Evolutionary conservation across 2,888 invertebrate genomes (phyloP).

Genomic region (Drosophila peninsularis): DNA sequence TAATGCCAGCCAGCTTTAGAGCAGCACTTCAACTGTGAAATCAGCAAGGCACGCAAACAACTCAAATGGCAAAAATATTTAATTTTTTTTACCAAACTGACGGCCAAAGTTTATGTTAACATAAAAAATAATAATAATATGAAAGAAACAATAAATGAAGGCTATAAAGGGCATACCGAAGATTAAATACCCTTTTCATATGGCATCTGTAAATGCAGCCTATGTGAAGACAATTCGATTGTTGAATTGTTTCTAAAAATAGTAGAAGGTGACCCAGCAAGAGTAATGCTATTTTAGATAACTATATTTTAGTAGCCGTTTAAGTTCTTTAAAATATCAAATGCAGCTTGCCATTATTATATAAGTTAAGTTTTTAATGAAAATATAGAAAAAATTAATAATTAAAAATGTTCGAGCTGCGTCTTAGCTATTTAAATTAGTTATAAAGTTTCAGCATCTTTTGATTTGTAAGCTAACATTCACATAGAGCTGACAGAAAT

Average conservation of each 20-base stretch:
- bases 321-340: too few species aligned
- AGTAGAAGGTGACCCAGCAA: background rate
- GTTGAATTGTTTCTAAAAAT: too few species aligned
- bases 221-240: too few species aligned
- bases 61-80: constrained; percentile 56
- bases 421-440: too few species aligned
- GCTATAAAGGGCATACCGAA: background rate
- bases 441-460: too few species aligned
- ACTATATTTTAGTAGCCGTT: too few species aligned
- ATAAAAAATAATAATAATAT: constrained; percentile 21
- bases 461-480: too few species aligned
- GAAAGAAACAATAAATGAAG: constrained; percentile 7
- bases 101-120: constrained; percentile 57
- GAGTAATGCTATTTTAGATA: background rate
- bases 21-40: constrained; percentile 77
- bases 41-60: constrained; percentile 67
- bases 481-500: too few species aligned
- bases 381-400: too few species aligned
- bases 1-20: constrained; percentile 68
- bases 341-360: too few species aligned
- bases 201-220: background rate
- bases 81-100: constrained; percentile 21
- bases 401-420: too few species aligned
- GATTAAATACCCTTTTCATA: background rate
- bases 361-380: too few species aligned